These are phyloP conservation scores for Thereva unica DNA, from an alignment of 2,888 invertebrate genomes.

Conservation along the genomic window DNA sequence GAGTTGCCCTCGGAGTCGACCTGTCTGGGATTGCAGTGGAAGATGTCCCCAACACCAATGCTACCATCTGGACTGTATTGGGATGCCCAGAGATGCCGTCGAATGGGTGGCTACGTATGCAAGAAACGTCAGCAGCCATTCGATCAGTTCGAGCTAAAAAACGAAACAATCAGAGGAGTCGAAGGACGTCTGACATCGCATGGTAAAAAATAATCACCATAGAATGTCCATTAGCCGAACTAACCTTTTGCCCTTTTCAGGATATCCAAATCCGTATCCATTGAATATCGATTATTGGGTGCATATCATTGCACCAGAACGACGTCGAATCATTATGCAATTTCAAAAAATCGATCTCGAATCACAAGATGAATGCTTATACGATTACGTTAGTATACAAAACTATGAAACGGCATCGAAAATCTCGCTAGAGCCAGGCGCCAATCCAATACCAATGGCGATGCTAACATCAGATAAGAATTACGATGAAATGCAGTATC, in stretches of 20 bases:
- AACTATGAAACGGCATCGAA: conserved; percentile 51
- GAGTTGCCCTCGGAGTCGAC: conserved; percentile 50
- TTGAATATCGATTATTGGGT: conserved; percentile 74
- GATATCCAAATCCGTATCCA: conserved; percentile 73
- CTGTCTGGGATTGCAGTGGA: conserved; percentile 69
- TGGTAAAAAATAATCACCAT: conserved; percentile 48
- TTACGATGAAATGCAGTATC: conserved; percentile 43
- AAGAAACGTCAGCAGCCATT: conserved; percentile 58
- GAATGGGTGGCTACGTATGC: conserved; percentile 73
- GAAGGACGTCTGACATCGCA: conserved; percentile 72
- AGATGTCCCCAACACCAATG: conserved; percentile 66
- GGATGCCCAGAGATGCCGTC: conserved; percentile 67
- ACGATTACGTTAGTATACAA: conserved; percentile 74
- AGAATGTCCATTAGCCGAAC: not conserved
- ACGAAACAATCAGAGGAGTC: conserved; percentile 67
- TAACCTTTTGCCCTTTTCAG: conserved; percentile 39
- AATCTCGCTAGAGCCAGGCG: conserved; percentile 49
- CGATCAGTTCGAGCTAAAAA: conserved; percentile 53
- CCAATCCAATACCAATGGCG: conserved; percentile 50
- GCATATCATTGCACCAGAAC: conserved; percentile 67
- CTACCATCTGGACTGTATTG: conserved; percentile 74
- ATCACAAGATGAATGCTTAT: conserved; percentile 75
- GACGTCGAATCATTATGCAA: conserved; percentile 70
- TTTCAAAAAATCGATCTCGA: conserved; percentile 74
- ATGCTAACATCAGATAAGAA: conserved; percentile 46